A percentile compares a stretch with the other conserved stretches of the same genome.
phyloP scores from a whole-genome alignment of 2,888 invertebrate species.

The Idaea aversata region DNA sequence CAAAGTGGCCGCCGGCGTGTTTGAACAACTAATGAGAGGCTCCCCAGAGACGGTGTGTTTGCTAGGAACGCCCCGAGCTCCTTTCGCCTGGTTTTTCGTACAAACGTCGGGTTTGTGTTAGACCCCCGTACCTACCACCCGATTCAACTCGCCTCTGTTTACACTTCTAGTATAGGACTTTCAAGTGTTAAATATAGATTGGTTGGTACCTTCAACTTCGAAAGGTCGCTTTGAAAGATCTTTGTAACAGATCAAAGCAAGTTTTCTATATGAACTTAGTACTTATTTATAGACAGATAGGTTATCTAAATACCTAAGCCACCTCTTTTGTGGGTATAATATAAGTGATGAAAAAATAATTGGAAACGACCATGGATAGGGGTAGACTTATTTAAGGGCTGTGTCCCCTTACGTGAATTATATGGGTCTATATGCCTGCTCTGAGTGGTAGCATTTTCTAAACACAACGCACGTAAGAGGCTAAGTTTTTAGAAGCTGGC shows the following conservation, averaged over 20 bases:
- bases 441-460: no score
- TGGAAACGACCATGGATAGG: no score
- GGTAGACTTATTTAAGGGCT: no score
- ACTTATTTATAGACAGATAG: no score
- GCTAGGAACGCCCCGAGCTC: constrained; percentile 58
- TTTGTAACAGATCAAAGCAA: neutral
- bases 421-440: no score
- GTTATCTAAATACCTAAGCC: no score
- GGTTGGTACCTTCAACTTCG: neutral
- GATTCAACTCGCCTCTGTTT: constrained; percentile 39
- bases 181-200: constrained; percentile 34
- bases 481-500: no score
- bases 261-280: no score
- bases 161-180: constrained; percentile 59
- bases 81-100: constrained; percentile 58
- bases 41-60: constrained; percentile 75
- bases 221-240: neutral
- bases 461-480: no score
- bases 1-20: constrained; percentile 78
- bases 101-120: constrained; percentile 52
- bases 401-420: no score
- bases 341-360: no score
- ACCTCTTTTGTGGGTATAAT: no score
- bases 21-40: constrained; percentile 79
- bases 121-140: constrained; percentile 36